phyloP scores from a whole-genome alignment of 1,140 invertebrate genomes.

The Notospermus geniculatus region DNA sequence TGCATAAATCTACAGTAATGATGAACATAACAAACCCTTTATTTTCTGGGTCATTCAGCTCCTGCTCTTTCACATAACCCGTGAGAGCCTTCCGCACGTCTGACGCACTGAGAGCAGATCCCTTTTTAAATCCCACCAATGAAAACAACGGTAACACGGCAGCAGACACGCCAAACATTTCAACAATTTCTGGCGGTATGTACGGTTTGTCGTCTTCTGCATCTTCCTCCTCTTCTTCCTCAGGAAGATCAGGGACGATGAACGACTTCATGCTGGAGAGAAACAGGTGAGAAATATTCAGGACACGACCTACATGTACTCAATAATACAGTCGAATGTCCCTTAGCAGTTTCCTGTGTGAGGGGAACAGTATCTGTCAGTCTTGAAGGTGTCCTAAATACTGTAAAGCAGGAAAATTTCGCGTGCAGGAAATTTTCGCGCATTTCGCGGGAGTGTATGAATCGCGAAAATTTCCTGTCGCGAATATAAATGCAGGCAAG shows the following conservation, averaged over 20 bases:
- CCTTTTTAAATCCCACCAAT: slow-evolving; percentile 68
- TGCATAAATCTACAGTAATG: neutral
- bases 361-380: no score
- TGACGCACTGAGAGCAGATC: slow-evolving; percentile 65
- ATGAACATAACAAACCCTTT: slow-evolving; percentile 31
- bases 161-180: slow-evolving; percentile 70
- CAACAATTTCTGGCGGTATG: slow-evolving; percentile 62
- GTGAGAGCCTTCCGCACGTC: slow-evolving; percentile 71
- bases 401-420: no score
- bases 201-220: slow-evolving; percentile 40
- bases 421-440: no score
- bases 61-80: slow-evolving; percentile 73
- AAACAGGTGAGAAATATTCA: no score
- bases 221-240: slow-evolving; percentile 9
- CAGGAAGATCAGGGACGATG: slow-evolving; percentile 20
- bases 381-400: no score
- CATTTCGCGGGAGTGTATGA: no score
- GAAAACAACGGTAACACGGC: slow-evolving; percentile 67
- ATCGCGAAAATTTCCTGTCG: no score
- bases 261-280: slow-evolving; percentile 26
- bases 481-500: no score
- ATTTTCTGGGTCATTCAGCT: slow-evolving; percentile 62
- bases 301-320: no score
- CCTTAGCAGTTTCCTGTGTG: no score
- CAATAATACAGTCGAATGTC: no score